Evolutionary conservation across 2,888 invertebrate genomes (phyloP), one percentile per base, ranked within the genome.

Genomic region (Limnephilus marmoratus): DNA sequence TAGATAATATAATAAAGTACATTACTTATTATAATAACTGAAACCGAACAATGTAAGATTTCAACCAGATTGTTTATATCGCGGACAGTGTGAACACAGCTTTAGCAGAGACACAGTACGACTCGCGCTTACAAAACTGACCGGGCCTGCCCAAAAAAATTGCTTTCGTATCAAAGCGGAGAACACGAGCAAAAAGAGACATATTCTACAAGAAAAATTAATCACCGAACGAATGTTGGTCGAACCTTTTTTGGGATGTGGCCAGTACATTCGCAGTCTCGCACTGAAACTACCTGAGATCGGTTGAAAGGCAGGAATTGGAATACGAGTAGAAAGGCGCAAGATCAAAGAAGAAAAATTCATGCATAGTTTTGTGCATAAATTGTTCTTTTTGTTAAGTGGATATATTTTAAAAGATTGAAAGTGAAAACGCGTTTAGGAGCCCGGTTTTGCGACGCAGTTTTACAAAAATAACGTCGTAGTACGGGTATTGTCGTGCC

Each of bases 381-480:
- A 41, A 45, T 3, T 11, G 86, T 45, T 45, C 49, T 29, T 86
- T 86, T 45, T 45, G n/a, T 45, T 11, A 86, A 45, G 86, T 83
- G 24, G 24, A 9, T n/a, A 7, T 68, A n/a, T 68, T 68, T 68
- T 68, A n/a, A 68, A 37, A 68, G 5, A 1, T 9, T 68, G 24
- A 68, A 83, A 41, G 9, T 24, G 37, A 34, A 83, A 82, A 81
- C 86, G 81, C 85, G 37, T 85, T 81, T 81, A 49, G 81, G 87
- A 91, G 86, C 81, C 45, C 45, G 90, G 91, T 93, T 93, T 90
- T 93, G 92, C 93, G 93, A 87, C 93, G 93, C 82, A 93, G 85
- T 85, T 85, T 91, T 90, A 90, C 91, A 90, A 91, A 91, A 91
- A 91, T 90, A 91, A 91, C 87, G 91, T 89, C 90, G 91, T 89